Evolutionary conservation across 2,888 invertebrate species (phyloP).

Genomic region (Arge pagana): DNA sequence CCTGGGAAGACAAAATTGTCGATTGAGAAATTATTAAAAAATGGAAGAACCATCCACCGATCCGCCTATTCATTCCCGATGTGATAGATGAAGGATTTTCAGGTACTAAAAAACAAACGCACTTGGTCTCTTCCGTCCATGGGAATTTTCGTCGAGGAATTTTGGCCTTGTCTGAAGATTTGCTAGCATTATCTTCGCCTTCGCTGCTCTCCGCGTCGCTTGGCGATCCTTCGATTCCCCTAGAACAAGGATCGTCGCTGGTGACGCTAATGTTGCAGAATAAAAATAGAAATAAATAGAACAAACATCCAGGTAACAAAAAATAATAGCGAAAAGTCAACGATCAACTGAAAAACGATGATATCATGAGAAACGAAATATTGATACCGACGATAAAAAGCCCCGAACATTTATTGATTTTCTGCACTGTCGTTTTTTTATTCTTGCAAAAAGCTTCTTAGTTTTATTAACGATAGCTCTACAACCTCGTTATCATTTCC

Average conservation of each 20-base stretch:
- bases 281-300: too few relatives aligned
- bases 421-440: too few relatives aligned
- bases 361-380: slow-evolving; percentile 39
- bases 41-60: not conserved
- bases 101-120: slow-evolving; percentile 34
- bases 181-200: slow-evolving; percentile 53
- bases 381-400: slow-evolving; percentile 47
- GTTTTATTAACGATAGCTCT: too few relatives aligned
- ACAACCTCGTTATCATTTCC: too few relatives aligned
- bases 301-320: not conserved
- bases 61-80: not conserved
- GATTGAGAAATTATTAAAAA: not conserved
- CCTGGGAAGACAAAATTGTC: slow-evolving; percentile 31
- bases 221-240: slow-evolving; percentile 49
- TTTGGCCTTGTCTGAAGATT: slow-evolving; percentile 59
- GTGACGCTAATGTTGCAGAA: too few relatives aligned
- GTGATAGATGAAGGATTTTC: not conserved
- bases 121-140: slow-evolving; percentile 72
- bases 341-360: slow-evolving; percentile 29
- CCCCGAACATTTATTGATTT: slow-evolving; percentile 35
- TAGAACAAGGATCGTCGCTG: slow-evolving; percentile 40
- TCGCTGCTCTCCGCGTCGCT: slow-evolving; percentile 44
- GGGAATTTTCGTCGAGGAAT: slow-evolving; percentile 74
- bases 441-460: too few relatives aligned
- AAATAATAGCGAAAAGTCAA: not conserved